These are phyloP conservation scores for Lagria hirta DNA, from an alignment of 2,888 invertebrate genomes.

Conservation along the genomic window DNA sequence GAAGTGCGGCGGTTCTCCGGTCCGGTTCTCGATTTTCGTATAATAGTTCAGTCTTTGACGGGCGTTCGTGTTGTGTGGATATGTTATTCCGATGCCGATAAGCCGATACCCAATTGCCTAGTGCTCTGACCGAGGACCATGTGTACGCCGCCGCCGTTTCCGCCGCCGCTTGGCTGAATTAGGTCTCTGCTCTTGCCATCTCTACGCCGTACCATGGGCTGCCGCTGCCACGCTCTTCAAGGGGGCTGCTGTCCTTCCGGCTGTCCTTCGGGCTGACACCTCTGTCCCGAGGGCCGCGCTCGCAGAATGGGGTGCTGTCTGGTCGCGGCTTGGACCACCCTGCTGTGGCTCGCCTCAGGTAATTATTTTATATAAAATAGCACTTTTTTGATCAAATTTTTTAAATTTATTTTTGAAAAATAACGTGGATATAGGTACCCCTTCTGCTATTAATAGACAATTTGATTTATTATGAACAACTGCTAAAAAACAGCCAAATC, in stretches of 20 bases:
- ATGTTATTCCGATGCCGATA: slow-evolving; percentile 14
- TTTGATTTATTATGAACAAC: slow-evolving; percentile 13
- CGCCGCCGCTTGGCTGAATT: slow-evolving; percentile 19
- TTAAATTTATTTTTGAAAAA: slow-evolving; percentile 9
- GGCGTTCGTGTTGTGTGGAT: slow-evolving; percentile 23
- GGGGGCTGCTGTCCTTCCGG: slow-evolving; percentile 57
- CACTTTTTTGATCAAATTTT: slow-evolving; percentile 4
- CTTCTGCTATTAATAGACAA: slow-evolving; percentile 24
- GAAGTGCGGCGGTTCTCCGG: slow-evolving; percentile 6
- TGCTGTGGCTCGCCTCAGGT: slow-evolving; percentile 53
- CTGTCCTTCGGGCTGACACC: slow-evolving; percentile 62
- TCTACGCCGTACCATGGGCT: background rate
- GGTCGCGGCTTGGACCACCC: slow-evolving; percentile 53
- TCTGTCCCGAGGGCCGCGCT: slow-evolving; percentile 50
- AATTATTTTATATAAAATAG: too few species aligned
- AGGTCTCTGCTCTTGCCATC: too few species aligned
- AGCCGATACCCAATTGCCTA: slow-evolving; percentile 16
- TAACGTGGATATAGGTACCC: slow-evolving; percentile 18
- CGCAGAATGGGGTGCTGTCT: slow-evolving; percentile 49
- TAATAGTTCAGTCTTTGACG: slow-evolving; percentile 27
- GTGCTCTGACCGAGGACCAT: slow-evolving; percentile 41
- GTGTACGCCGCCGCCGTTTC: slow-evolving; percentile 35
- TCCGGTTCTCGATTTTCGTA: too few species aligned
- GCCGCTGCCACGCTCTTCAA: too few species aligned
- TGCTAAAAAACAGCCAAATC: slow-evolving; percentile 19